Evolutionary conservation across 2,888 invertebrate genomes (phyloP).

Genomic region (Macrosiphum euphorbiae): DNA sequence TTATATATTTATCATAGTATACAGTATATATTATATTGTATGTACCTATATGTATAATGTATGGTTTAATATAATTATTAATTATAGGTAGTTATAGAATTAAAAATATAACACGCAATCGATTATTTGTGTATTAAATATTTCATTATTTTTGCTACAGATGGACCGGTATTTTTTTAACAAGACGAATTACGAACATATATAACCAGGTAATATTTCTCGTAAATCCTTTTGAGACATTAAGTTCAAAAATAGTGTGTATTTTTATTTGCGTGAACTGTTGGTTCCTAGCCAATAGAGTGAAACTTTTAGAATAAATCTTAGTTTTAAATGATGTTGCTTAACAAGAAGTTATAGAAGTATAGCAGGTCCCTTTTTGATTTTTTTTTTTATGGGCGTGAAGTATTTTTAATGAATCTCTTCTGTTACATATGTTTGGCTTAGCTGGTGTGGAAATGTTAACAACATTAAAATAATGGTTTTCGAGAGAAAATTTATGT

Average conservation of each 20-base stretch:
- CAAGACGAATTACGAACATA: slow-evolving; percentile 48
- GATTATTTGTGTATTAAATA: background rate
- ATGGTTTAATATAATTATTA: background rate
- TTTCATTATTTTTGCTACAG: slow-evolving; percentile 27
- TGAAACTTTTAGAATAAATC: slow-evolving; percentile 11
- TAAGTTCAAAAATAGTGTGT: background rate
- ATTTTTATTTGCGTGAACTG: background rate
- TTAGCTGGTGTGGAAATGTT: background rate
- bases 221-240: slow-evolving; percentile 10
- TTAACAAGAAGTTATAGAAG: background rate
- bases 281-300: slow-evolving; percentile 23
- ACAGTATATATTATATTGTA: background rate
- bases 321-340: background rate
- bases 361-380: background rate
- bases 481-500: background rate
- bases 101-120: background rate
- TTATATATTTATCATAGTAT: background rate
- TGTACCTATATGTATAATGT: too few species aligned
- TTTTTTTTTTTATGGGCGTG: slow-evolving; percentile 17
- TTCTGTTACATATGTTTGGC: background rate
- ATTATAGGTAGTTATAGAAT: background rate
- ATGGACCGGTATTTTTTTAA: slow-evolving; percentile 49
- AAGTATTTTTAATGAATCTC: background rate
- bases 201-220: slow-evolving; percentile 52
- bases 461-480: slow-evolving; percentile 17